Conservation (phyloP, 1,140 invertebrate genomes). For the Drosophila triauraria region DNA sequence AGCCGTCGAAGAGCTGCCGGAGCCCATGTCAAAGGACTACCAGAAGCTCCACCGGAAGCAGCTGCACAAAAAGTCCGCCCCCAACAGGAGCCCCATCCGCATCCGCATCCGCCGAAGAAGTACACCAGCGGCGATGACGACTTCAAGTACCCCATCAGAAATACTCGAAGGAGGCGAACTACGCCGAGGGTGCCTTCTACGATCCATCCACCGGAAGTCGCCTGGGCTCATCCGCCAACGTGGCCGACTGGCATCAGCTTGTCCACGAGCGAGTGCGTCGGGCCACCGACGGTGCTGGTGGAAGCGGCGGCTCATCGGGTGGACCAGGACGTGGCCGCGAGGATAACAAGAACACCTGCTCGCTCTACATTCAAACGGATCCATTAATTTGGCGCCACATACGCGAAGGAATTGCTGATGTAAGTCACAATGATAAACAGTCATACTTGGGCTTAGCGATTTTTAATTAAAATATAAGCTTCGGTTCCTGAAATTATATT, state of each 20-base stretch:
- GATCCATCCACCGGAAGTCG: conserved; percentile 75
- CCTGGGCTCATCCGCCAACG: conserved; percentile 62
- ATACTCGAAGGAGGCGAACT: conserved; percentile 85
- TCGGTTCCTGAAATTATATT: neutral
- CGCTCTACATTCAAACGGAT: conserved; percentile 98
- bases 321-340: conserved; percentile 86
- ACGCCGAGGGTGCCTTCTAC: conserved; percentile 74
- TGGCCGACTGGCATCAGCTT: conserved; percentile 76
- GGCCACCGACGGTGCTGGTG: conserved; percentile 84
- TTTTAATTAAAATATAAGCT: neutral
- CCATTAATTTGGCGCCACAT: conserved; percentile 98
- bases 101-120: conserved; percentile 84
- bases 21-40: conserved; percentile 84
- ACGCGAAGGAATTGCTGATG: conserved; percentile 89
- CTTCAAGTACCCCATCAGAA: conserved; percentile 84
- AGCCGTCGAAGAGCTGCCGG: conserved; percentile 86
- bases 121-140: conserved; percentile 76
- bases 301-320: conserved; percentile 84
- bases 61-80: conserved; percentile 72
- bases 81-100: conserved; percentile 71
- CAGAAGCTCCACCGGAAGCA: conserved; percentile 77
- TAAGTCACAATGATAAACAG: conserved; percentile 82
- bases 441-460: neutral
- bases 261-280: conserved; percentile 81
- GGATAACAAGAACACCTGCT: conserved; percentile 94